A percentile compares a stretch with the other conserved stretches of the same genome.
Conservation (phyloP, 2,888 invertebrate genomes). For the Ommatoiulus sabulosus region DNA sequence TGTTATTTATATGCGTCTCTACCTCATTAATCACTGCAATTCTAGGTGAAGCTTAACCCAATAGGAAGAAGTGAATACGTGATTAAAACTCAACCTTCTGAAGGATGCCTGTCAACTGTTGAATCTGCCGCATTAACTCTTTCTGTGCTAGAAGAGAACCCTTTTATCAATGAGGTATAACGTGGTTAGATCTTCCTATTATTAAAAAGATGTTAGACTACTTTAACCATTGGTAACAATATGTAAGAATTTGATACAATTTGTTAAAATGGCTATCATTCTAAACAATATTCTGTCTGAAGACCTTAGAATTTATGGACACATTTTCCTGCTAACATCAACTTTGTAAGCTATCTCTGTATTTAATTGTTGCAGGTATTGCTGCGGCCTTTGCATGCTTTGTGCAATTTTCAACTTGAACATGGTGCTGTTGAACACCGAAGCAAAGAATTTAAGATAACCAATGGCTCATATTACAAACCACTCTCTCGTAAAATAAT, state of each 20-base stretch:
- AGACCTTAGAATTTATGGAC: too few species aligned
- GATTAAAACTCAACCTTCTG: conserved; percentile 92
- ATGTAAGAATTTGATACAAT: too few species aligned
- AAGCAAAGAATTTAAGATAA: conserved; percentile 87
- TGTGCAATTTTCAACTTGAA: conserved; percentile 87
- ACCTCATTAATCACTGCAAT: conserved; percentile 42
- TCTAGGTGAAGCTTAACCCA: conserved; percentile 79
- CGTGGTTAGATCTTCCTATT: too few species aligned
- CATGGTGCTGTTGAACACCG: conserved; percentile 95
- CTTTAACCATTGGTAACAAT: too few species aligned
- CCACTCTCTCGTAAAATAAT: conserved; percentile 44
- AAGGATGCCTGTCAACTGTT: conserved; percentile 89
- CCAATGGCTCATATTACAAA: conserved; percentile 65
- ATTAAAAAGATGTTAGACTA: too few species aligned
- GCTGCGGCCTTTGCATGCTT: conserved; percentile 81
- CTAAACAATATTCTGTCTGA: background rate
- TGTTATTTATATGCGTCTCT: too few species aligned
- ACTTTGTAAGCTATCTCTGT: background rate
- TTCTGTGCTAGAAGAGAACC: conserved; percentile 79
- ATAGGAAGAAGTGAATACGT: conserved; percentile 85
- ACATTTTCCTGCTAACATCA: background rate
- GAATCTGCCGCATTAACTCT: conserved; percentile 87
- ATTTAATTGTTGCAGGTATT: conserved; percentile 69
- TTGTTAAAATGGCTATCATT: too few species aligned
- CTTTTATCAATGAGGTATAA: conserved; percentile 72